These are phyloP conservation scores for Willisornis vidua DNA, from an alignment of 2,113 vertebrate genomes.

Conservation along the genomic window DNA sequence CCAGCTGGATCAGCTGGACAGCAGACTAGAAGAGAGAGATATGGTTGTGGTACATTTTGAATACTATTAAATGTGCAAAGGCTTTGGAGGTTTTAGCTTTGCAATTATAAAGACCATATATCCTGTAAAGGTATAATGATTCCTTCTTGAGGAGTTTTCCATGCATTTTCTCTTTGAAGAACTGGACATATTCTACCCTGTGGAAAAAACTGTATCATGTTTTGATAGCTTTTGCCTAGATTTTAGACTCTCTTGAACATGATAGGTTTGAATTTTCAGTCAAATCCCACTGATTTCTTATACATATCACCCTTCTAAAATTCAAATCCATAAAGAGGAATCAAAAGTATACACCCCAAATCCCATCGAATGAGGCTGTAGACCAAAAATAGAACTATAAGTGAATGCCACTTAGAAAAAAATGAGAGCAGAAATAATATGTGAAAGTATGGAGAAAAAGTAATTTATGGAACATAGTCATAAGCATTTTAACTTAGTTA, in stretches of 20 bases:
- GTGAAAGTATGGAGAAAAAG: not conserved
- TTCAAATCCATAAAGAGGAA: not conserved
- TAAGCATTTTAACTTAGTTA: not conserved
- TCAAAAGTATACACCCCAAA: not conserved
- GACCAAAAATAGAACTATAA: not conserved
- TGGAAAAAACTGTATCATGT: not conserved
- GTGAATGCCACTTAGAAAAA: not conserved
- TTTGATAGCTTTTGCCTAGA: not conserved
- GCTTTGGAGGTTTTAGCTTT: not conserved
- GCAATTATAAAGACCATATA: not conserved
- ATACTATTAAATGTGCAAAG: not conserved
- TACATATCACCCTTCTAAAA: not conserved
- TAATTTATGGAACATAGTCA: not conserved
- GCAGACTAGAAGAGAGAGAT: not conserved
- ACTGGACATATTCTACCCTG: not conserved
- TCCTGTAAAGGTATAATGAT: not conserved
- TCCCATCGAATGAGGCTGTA: not conserved
- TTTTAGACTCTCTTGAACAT: not conserved
- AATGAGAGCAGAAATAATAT: not conserved
- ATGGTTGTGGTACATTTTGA: not conserved
- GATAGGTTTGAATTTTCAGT: not conserved
- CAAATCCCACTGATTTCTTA: not conserved
- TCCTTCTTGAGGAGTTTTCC: not conserved
- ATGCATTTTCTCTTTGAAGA: not conserved
- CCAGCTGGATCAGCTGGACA: conserved; percentile 49